Conservation (phyloP, 2,888 invertebrate genomes). For the Cerastis leucographa region DNA sequence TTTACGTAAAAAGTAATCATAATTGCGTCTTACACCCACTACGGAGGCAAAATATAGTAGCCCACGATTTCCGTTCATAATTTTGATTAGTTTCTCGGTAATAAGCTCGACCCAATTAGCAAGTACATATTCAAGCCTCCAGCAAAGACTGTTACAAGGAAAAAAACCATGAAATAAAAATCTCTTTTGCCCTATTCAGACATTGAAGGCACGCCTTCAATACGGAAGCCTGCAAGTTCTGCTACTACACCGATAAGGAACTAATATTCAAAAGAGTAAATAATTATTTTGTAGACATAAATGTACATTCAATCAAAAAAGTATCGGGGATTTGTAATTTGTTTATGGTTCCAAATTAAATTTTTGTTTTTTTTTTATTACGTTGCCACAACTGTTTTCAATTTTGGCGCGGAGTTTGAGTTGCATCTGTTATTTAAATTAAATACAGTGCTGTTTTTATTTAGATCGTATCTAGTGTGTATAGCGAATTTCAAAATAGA, state of each 20-base stretch:
- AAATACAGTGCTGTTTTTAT: too few relatives aligned
- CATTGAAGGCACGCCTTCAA: not conserved
- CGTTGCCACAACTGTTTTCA: too few relatives aligned
- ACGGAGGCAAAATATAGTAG: not conserved
- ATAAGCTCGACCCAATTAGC: conserved; percentile 12
- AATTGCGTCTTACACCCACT: not conserved
- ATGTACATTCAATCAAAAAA: too few relatives aligned
- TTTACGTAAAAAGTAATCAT: not conserved
- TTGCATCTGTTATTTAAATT: too few relatives aligned
- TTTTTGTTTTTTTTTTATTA: too few relatives aligned
- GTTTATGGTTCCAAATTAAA: too few relatives aligned
- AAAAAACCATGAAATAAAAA: not conserved
- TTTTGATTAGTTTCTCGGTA: not conserved
- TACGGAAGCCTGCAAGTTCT: not conserved
- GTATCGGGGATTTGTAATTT: too few relatives aligned
- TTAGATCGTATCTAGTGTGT: too few relatives aligned
- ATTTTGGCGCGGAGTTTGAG: too few relatives aligned
- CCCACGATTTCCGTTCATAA: not conserved
- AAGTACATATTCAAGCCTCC: not conserved
- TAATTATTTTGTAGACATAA: not conserved
- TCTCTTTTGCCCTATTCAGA: not conserved
- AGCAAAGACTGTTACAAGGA: not conserved
- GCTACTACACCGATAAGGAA: not conserved
- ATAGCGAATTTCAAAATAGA: too few relatives aligned
- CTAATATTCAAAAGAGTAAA: not conserved